Base-by-base conservation (phyloP, 1,140 invertebrate species). In the Propsilocerus akamusi region DNA sequence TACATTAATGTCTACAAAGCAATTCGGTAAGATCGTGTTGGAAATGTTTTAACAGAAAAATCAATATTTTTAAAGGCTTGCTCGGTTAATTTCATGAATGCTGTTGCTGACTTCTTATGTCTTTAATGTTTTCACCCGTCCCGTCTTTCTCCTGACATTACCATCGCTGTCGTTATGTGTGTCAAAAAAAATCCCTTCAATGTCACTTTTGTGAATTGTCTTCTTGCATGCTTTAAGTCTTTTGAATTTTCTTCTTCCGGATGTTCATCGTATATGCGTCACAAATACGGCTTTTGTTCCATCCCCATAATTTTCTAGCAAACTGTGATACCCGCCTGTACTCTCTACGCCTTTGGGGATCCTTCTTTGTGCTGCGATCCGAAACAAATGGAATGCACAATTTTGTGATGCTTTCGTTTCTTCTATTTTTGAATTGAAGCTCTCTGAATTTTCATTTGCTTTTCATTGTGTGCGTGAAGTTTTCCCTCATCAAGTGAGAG, bases 31-130 rank as follows among this genome's bases (percentile, higher is more conserved):
- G n/a, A n/a, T n/a, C n/a, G n/a, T n/a, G n/a, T n/a, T n/a, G n/a
- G n/a, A n/a, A n/a, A n/a, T n/a, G n/a, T n/a, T n/a, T n/a, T n/a
- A n/a, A n/a, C n/a, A n/a, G 6, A 41, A 41, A 41, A 41, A 41
- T 41, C 34, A 5, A 41, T 41, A 41, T 41, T 41, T 41, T 41
- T 41, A 41, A 41, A 41, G 34, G 34, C 34, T 41, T 41, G 12
- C 14, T n/a, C 3, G 14, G 28, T n/a, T n/a, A n/a, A n/a, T n/a
- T n/a, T n/a, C n/a, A n/a, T n/a, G n/a, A n/a, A n/a, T n/a, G n/a
- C n/a, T n/a, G n/a, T n/a, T 3, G 28, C 2, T 30, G 28, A 30
- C 14, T 17, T n/a, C 20, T 37, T 37, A 37, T 17, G 12, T 17
- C 17, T 20, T 17, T 41, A 4, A 5, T 7, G 17, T 20, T 41